A percentile compares a stretch with the other conserved stretches of the same genome.
These are phyloP conservation scores for Leptatherina wallacei DNA, from an alignment of 2,797 vertebrate genomes.

Conservation along the genomic window DNA sequence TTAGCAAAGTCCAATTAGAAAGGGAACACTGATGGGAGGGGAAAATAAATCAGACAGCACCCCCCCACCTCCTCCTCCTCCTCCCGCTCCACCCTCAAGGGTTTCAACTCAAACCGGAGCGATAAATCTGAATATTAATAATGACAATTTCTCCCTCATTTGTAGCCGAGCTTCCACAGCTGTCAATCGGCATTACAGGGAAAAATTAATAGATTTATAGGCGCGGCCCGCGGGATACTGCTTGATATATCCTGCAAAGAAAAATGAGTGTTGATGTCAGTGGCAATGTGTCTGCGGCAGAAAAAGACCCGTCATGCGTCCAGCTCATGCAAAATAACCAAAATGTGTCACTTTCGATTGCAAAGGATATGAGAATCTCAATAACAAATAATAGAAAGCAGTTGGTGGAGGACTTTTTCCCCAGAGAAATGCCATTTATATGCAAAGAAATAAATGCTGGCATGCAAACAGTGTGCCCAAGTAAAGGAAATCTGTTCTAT, in stretches of 20 bases:
- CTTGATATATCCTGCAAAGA: slow-evolving; percentile 10
- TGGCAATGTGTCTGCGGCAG: background rate
- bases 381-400: slow-evolving; percentile 1
- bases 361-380: slow-evolving; percentile 5
- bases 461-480: background rate
- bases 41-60: slow-evolving; percentile 72
- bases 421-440: background rate
- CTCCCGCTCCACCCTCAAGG: slow-evolving; percentile 44
- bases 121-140: slow-evolving; percentile 80
- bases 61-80: background rate
- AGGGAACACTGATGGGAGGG: slow-evolving; percentile 58
- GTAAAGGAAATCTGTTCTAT: background rate
- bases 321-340: background rate
- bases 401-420: background rate
- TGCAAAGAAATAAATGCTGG: background rate
- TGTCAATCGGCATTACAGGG: slow-evolving; percentile 64
- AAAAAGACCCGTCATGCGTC: slow-evolving; percentile 15
- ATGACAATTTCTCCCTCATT: slow-evolving; percentile 67
- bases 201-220: slow-evolving; percentile 64
- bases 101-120: slow-evolving; percentile 66
- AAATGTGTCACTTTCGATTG: slow-evolving; percentile 22
- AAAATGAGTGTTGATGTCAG: slow-evolving; percentile 16
- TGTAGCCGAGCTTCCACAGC: slow-evolving; percentile 55
- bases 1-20: slow-evolving; percentile 80
- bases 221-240: background rate